phyloP scores from a whole-genome alignment of 2,113 vertebrate genomes.

The Daboia siamensis region DNA sequence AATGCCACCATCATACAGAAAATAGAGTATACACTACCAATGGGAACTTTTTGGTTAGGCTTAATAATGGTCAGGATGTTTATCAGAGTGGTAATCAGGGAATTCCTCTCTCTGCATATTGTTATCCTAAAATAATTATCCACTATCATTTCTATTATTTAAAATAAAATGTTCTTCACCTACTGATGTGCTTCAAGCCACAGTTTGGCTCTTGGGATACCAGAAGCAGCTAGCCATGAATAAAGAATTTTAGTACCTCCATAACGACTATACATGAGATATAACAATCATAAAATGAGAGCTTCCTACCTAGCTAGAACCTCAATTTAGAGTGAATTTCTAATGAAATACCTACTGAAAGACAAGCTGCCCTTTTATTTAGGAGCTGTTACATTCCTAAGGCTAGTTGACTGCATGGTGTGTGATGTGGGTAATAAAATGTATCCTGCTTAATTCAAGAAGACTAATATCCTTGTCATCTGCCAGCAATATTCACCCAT shows the following conservation, averaged over 20 bases:
- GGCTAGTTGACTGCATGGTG: background rate
- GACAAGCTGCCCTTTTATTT: background rate
- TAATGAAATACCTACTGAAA: background rate
- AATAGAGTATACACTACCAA: background rate
- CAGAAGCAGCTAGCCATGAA: background rate
- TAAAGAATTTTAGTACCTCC: background rate
- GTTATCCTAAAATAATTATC: background rate
- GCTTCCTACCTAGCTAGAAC: background rate
- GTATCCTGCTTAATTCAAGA: background rate
- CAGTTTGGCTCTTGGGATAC: background rate
- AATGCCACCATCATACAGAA: background rate
- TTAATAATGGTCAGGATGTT: background rate
- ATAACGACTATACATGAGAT: background rate
- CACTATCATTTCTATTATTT: background rate
- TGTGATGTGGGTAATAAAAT: constrained; percentile 2
- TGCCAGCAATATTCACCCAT: constrained; percentile 4
- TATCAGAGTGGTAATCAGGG: background rate
- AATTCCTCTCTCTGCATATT: background rate
- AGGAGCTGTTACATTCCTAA: background rate
- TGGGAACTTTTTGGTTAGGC: background rate
- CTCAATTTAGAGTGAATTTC: background rate
- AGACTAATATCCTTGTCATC: constrained; percentile 5
- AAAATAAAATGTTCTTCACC: background rate
- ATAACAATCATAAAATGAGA: background rate
- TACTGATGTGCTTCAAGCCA: background rate